Base-by-base conservation (phyloP, 2,113 vertebrate species). In the Penelope pileata region DNA sequence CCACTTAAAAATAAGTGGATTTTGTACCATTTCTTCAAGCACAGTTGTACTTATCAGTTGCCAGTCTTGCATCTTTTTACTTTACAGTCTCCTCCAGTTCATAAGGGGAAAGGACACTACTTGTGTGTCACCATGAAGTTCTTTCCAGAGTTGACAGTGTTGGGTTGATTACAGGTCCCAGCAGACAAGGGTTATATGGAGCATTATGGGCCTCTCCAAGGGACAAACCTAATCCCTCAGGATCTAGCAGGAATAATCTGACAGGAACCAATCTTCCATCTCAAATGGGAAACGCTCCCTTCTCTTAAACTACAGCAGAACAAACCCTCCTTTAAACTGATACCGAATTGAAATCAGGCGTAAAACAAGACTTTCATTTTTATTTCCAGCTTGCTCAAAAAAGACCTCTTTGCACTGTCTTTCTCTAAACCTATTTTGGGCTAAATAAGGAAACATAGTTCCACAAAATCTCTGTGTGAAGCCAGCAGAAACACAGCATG, bases 391-490 rank as follows among this genome's bases (percentile, higher is more conserved):
- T 85, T 87, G n/a, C 42, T 82, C 42, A 60, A 38, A 47, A 70
- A 85, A 85, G 45, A 60, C 38, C 7, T 18, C 13, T 85, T 91
- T 86, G 26, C 68, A 45, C 38, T 47, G 53, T 36, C 12, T 93
- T 68, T 89, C 69, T 93, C 70, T 38, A 83, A 93, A 24, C 22
- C 40, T 70, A 17, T 84, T 93, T 32, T 88, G 53, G 68, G 38
- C 63, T 90, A 87, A 93, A 45, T 69, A 88, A 96, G 96, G 90
- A 96, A 94, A 54, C 22, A 56, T 16, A 63, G 29, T 34, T 86
- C 51, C 24, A 42, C 53, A 75, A 88, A 96, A 91, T 92, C 59
- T 54, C 64, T 88, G 84, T 76, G 34, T 93, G 83, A 90, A 78
- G 79, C 83, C 29, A 91, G 87, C 77, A 88, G 66, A 68, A 95